Percentiles rank a stretch among this genome's conserved stretches.
Evolutionary conservation across 35 echinoderm and acorn worm genomes (phyloP).

Genomic region (Eucidaris tribuloides): DNA sequence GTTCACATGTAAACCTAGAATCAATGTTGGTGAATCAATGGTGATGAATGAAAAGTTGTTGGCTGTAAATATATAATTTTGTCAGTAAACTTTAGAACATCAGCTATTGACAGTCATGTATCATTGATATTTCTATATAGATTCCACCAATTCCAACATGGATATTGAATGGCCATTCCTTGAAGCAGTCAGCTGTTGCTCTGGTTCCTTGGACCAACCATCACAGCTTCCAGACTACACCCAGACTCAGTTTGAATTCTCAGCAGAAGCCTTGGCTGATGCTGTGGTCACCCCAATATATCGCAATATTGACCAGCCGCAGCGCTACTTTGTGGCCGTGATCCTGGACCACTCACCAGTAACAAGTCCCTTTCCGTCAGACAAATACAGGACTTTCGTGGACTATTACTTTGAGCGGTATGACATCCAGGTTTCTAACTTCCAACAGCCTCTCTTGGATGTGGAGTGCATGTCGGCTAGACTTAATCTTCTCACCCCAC

Average conservation of each 20-base stretch:
- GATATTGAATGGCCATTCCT: slow-evolving; percentile 85
- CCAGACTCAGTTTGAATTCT: slow-evolving; percentile 68
- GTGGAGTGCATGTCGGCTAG: slow-evolving; percentile 97
- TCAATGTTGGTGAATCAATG: too few species aligned
- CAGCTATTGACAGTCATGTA: too few species aligned
- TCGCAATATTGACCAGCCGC: slow-evolving; percentile 97
- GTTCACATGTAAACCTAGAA: too few species aligned
- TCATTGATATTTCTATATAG: too few species aligned
- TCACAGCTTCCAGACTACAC: slow-evolving; percentile 61
- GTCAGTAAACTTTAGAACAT: too few species aligned
- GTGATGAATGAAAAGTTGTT: too few species aligned
- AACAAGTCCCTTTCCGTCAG: slow-evolving; percentile 90
- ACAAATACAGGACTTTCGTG: slow-evolving; percentile 80
- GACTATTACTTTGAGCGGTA: slow-evolving; percentile 98
- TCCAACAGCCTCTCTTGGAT: slow-evolving; percentile 85
- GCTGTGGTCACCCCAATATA: slow-evolving; percentile 96
- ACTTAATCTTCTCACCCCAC: slow-evolving; percentile 85
- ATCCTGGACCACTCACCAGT: slow-evolving; percentile 53
- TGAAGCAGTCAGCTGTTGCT: slow-evolving; percentile 66
- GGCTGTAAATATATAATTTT: too few species aligned
- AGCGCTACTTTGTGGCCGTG: slow-evolving; percentile 90
- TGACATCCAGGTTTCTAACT: slow-evolving; percentile 93
- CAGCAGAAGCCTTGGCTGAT: slow-evolving; percentile 43
- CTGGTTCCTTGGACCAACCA: slow-evolving; percentile 78
- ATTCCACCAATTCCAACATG: too few species aligned